Evolutionary conservation across 2,888 invertebrate species (phyloP), one percentile per base, ranked within the genome.

Genomic region (Conchocele bisecta): DNA sequence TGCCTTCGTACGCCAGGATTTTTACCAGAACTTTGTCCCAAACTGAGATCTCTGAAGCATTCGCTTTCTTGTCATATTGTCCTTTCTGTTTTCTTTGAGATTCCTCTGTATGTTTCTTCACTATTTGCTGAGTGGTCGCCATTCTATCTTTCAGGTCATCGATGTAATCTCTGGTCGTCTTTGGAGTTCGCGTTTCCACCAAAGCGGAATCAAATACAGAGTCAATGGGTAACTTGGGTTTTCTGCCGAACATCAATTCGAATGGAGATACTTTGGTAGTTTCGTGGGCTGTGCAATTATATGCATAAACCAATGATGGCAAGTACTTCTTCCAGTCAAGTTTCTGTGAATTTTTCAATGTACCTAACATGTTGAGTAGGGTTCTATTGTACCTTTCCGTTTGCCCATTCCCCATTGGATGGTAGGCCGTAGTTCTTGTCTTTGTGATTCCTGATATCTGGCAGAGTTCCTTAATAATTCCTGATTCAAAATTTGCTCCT

Each of bases 321-420:
- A 61, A 39, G 35, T 61, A 61, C 37, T 42, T 58, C 22, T 58
- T 56, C 59, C 59, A 59, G 24, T 59, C 48, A 46, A 22, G 9
- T 46, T 59, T 59, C 22, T 46, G 9, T 3, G 7, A 1, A 6
- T 15, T 35, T 15, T 59, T 48, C 20, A 59, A n/a, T 20, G 59
- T 46, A n/a, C 59, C 59, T 2, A 59, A 17, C 59, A 59, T 59
- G 15, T 46, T 7, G 2, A 59, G 3, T 13, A 59, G 20, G 3
- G 46, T 59, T 26, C 33, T 46, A 17, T 59, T 59, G n/a, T 29
- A 46, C 20, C 59, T 2, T n/a, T 46, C 59, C 3, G 37, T 20
- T 2, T 24, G 28, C 11, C 33, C 24, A 24, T 59, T 59, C 5
- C 59, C 35, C 35, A 31, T 28, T 31, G 59, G 59, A 33, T 59